These are phyloP conservation scores for Silurus aristotelis DNA, from an alignment of 2,797 vertebrate species.

Conservation along the genomic window DNA sequence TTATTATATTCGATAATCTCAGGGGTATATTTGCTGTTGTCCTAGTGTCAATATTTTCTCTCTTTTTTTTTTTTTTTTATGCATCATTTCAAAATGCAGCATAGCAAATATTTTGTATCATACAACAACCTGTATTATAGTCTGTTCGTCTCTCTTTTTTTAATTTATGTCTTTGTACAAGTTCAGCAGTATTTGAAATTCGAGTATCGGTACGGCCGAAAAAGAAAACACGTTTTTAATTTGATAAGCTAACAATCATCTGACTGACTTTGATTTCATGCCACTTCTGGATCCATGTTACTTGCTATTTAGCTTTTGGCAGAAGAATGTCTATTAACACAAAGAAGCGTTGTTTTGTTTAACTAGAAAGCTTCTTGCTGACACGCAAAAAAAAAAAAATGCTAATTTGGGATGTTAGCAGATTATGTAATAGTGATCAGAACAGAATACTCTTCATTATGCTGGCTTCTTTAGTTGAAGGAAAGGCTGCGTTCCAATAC, in stretches of 20 bases:
- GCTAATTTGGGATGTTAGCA: background rate
- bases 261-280: slow-evolving; percentile 51
- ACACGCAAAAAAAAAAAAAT: background rate
- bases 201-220: slow-evolving; percentile 75
- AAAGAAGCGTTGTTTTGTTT: background rate
- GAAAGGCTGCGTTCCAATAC: slow-evolving; percentile 6
- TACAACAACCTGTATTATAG: slow-evolving; percentile 74
- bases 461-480: background rate
- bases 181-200: slow-evolving; percentile 76
- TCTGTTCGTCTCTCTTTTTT: slow-evolving; percentile 68
- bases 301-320: slow-evolving; percentile 56
- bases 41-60: slow-evolving; percentile 64
- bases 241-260: slow-evolving; percentile 77
- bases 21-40: slow-evolving; percentile 76
- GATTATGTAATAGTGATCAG: background rate
- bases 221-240: slow-evolving; percentile 62
- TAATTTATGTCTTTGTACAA: slow-evolving; percentile 82
- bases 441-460: background rate
- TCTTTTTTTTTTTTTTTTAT: slow-evolving; percentile 66
- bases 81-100: slow-evolving; percentile 69
- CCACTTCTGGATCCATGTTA: slow-evolving; percentile 63
- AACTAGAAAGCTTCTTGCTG: background rate
- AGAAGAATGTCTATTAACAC: background rate
- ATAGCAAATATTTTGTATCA: slow-evolving; percentile 73
- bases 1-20: slow-evolving; percentile 75